Evolutionary conservation across 2,888 invertebrate genomes (phyloP).

Genomic region (Eledone cirrhosa): DNA sequence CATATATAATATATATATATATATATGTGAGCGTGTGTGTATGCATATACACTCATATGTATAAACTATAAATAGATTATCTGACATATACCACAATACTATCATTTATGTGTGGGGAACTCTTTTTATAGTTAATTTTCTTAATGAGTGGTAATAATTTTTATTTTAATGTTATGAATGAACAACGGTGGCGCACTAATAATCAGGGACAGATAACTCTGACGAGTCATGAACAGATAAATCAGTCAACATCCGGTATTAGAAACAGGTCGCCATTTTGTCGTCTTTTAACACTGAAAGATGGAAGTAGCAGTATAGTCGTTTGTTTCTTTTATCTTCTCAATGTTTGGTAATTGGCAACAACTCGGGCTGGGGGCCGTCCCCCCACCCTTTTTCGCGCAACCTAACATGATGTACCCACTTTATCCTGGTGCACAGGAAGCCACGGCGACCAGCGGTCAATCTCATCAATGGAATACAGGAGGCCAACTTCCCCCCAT

Average conservation of each 20-base stretch:
- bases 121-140: too few species aligned
- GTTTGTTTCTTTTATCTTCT: not conserved
- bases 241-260: slow-evolving; percentile 16
- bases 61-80: too few species aligned
- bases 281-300: slow-evolving; percentile 4
- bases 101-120: too few species aligned
- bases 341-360: slow-evolving; percentile 25
- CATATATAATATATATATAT: too few species aligned
- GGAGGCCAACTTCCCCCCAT: slow-evolving; percentile 14
- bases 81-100: too few species aligned
- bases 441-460: not conserved
- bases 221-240: not conserved
- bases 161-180: too few species aligned
- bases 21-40: too few species aligned
- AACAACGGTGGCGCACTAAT: too few species aligned
- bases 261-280: slow-evolving; percentile 18
- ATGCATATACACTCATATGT: too few species aligned
- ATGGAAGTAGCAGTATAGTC: slow-evolving; percentile 3
- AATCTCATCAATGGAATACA: slow-evolving; percentile 10
- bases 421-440: slow-evolving; percentile 17
- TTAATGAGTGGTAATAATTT: too few species aligned
- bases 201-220: slow-evolving; percentile 3
- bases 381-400: slow-evolving; percentile 13
- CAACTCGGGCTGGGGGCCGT: slow-evolving; percentile 17
- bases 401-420: slow-evolving; percentile 16